Conservation (phyloP, 2,888 invertebrate genomes). For the Hypercompe scribonia region DNA sequence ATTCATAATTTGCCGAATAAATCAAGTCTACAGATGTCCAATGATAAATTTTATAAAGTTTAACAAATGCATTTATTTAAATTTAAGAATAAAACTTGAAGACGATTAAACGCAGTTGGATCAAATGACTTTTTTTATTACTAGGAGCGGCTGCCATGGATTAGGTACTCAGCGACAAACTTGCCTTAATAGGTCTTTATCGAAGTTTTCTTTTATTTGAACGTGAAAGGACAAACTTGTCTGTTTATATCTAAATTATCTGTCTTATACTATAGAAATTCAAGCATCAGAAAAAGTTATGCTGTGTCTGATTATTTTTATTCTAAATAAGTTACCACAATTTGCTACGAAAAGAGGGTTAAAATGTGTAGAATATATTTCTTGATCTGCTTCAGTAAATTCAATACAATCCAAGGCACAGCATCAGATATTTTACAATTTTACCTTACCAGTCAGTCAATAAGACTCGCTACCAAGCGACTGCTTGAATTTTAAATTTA, state of each 20-base stretch:
- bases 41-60: conserved; percentile 34
- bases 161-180: conserved; percentile 12
- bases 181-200: neutral
- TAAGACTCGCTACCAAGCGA: too few relatives aligned
- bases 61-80: conserved; percentile 33
- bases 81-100: conserved; percentile 41
- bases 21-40: conserved; percentile 30
- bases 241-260: neutral
- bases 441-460: too few relatives aligned
- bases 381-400: too few relatives aligned
- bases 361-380: too few relatives aligned
- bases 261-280: neutral
- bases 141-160: conserved; percentile 20
- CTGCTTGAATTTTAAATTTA: too few relatives aligned
- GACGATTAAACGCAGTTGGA: conserved; percentile 37
- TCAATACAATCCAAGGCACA: too few relatives aligned
- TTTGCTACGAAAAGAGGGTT: neutral
- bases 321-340: neutral
- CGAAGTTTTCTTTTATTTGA: neutral
- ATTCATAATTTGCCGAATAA: conserved; percentile 15
- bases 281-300: neutral
- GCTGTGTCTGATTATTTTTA: neutral
- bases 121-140: conserved; percentile 32
- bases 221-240: neutral
- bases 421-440: too few relatives aligned